Percentiles rank a stretch among this genome's conserved stretches.
Evolutionary conservation across 2,888 invertebrate genomes (phyloP).

Genomic region (Euspilapteryx auroguttella): DNA sequence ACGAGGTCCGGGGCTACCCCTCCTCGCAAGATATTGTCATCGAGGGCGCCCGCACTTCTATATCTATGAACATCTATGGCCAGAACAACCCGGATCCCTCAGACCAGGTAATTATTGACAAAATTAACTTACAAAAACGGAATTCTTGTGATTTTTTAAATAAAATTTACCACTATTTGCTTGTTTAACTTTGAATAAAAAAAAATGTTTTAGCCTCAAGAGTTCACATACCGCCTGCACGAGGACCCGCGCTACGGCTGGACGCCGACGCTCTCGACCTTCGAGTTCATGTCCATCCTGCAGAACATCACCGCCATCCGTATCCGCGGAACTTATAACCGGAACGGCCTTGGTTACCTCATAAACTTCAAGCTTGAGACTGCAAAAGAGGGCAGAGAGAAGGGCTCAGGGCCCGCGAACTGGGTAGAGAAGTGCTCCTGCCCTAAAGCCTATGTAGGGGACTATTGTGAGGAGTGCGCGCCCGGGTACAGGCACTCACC

Average conservation of each 20-base stretch:
- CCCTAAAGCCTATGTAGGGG: constrained; percentile 84
- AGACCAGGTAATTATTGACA: no score
- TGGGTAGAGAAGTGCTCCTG: constrained; percentile 97
- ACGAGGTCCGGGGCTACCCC: constrained; percentile 78
- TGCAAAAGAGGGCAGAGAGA: constrained; percentile 79
- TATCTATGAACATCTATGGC: constrained; percentile 90
- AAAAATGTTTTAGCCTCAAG: constrained; percentile 56
- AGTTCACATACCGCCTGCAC: constrained; percentile 84
- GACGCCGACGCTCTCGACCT: constrained; percentile 86
- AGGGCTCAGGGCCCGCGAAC: constrained; percentile 68
- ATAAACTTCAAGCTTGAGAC: constrained; percentile 89
- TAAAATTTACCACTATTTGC: no score
- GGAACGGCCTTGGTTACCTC: constrained; percentile 81
- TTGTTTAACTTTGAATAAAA: not conserved
- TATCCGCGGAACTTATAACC: constrained; percentile 89
- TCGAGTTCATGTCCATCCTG: constrained; percentile 89
- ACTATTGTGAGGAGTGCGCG: constrained; percentile 96
- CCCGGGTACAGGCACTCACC: constrained; percentile 93
- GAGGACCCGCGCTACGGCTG: constrained; percentile 92
- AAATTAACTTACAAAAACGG: no score
- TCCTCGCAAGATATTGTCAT: constrained; percentile 87
- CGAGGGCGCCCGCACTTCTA: constrained; percentile 80
- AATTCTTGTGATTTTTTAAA: no score
- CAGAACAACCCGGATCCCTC: constrained; percentile 85
- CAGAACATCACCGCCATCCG: constrained; percentile 93